Conservation (phyloP, 1,140 invertebrate species). For the Uloborus diversus region DNA sequence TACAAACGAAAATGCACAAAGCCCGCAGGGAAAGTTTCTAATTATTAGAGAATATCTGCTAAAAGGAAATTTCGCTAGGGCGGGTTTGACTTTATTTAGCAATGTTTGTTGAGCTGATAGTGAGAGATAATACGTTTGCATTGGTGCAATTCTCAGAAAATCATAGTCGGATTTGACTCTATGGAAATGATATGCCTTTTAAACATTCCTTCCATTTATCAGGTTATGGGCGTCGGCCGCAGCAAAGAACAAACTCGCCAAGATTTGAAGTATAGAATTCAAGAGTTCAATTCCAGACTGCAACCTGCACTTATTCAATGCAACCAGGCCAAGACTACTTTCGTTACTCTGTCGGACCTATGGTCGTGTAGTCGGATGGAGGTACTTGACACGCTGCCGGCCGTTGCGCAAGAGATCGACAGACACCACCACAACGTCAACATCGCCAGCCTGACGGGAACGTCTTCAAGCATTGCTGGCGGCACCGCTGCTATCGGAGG, state of each 20-base stretch:
- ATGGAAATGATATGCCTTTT: not conserved
- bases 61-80: too few species aligned
- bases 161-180: not conserved
- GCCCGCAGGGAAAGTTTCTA: too few species aligned
- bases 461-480: slow-evolving; percentile 35
- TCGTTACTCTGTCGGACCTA: slow-evolving; percentile 30
- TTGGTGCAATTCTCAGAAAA: too few species aligned
- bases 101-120: too few species aligned
- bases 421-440: slow-evolving; percentile 44
- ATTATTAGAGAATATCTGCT: too few species aligned
- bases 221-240: slow-evolving; percentile 14
- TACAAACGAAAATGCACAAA: too few species aligned
- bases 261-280: slow-evolving; percentile 26
- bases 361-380: slow-evolving; percentile 11
- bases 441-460: slow-evolving; percentile 32
- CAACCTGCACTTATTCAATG: slow-evolving; percentile 21
- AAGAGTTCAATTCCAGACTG: slow-evolving; percentile 30
- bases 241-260: slow-evolving; percentile 39
- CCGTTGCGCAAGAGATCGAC: slow-evolving; percentile 34
- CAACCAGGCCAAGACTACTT: slow-evolving; percentile 40
- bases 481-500: slow-evolving; percentile 43
- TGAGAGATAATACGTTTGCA: too few species aligned
- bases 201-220: too few species aligned
- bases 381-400: not conserved
- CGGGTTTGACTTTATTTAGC: too few species aligned